Base-by-base conservation (phyloP, 2,888 invertebrate species). In the Drosophila longiperda region DNA sequence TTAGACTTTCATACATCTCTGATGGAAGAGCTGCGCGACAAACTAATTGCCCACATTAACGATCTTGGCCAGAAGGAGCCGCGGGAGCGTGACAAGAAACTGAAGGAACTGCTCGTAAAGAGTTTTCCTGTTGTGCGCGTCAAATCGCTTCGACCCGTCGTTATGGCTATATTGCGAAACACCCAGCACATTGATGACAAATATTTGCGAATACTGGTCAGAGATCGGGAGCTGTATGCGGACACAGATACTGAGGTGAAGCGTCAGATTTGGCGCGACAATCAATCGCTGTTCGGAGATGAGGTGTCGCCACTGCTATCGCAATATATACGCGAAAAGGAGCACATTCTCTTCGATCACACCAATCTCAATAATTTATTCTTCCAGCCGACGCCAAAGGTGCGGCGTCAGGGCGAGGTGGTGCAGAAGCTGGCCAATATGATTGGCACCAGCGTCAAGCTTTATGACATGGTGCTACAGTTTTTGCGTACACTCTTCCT, bases 191-290 rank as follows among this genome's bases (percentile, higher is more conserved):
- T 99, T 83, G 98, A 98, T 90, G 98, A 98, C 83, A 97, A 97
- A 92, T 97, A 97, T 92, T 92, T 97, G 42, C 94, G 95, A 78
- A 95, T 96, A 32, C 92, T 96, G 40, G 97, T 98, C 0, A 94
- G 96, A 70, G 98, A 98, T 91, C 95, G 97, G 78, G 98, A 98
- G 91, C 93, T 99, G 6, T 99, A 99, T 91, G 96, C 96, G 82
- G 98, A 98, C 82, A 98, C 98, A 17, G 98, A 99, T 78, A 98
- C 98, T 0, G 98, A 98, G 94, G 99, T 99, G 0, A 99, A 99
- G 92, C 94, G 99, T 48, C 99, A 99, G 92, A 99, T 99, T 86
- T 99, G 99, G 99, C 97, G 98, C 90, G 98, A 99, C 89, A 98
- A 99, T 93, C 99, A 99, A 91, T 97, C 98, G 3, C 93, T 99